Evolutionary conservation across 2,113 vertebrate species (phyloP).

Genomic region (Vombatus ursinus): DNA sequence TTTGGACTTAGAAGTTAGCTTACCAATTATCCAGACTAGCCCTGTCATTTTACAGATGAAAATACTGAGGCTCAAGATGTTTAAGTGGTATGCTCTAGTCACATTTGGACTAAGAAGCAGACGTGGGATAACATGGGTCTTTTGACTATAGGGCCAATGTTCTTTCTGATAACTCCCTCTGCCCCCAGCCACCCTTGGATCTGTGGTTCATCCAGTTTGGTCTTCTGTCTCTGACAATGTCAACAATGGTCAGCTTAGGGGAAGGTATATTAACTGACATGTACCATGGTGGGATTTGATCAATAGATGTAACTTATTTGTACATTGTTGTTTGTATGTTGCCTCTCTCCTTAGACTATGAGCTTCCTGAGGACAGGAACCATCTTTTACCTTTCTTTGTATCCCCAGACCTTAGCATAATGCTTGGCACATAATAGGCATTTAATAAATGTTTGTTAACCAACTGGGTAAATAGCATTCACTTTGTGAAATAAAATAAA

Average conservation of each 20-base stretch:
- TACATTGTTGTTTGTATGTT: neutral
- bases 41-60: neutral
- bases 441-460: neutral
- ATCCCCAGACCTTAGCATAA: neutral
- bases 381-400: neutral
- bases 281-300: neutral
- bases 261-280: neutral
- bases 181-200: neutral
- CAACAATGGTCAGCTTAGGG: neutral
- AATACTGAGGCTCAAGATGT: neutral
- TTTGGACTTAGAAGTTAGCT: neutral
- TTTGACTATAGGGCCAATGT: neutral
- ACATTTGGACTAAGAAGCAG: neutral
- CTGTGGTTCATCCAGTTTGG: neutral
- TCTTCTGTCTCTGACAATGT: neutral
- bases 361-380: neutral
- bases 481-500: slow-evolving; percentile 27
- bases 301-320: neutral
- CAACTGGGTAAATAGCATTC: neutral
- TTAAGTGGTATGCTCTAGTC: neutral
- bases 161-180: neutral
- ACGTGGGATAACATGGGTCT: neutral
- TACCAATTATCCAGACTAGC: neutral
- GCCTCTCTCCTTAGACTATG: neutral
- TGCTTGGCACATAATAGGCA: neutral